Conservation (phyloP, 1,140 invertebrate species). For the Pectinophora gossypiella region DNA sequence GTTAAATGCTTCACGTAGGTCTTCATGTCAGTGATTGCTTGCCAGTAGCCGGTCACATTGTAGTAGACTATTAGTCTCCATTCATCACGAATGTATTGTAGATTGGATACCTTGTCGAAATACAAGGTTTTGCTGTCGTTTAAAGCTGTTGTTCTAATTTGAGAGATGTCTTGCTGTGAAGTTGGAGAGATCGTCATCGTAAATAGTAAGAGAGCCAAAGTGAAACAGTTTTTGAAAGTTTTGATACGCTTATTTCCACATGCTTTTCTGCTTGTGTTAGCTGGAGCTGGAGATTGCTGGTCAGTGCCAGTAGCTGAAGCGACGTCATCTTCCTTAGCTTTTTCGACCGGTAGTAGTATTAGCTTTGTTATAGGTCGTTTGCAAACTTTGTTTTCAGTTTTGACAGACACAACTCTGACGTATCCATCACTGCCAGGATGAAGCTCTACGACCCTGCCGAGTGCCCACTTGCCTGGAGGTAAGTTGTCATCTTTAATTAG, state of each 20-base stretch:
- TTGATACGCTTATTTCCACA: background rate
- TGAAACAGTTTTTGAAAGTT: background rate
- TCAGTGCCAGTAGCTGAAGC: too few relatives aligned
- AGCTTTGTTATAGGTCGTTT: background rate
- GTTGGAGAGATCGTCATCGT: background rate
- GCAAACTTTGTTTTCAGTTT: background rate
- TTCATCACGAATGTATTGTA: background rate
- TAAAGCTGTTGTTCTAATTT: background rate
- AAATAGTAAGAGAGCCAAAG: background rate
- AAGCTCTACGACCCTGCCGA: too few relatives aligned
- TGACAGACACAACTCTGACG: background rate
- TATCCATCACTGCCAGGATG: background rate
- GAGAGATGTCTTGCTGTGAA: background rate
- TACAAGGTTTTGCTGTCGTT: background rate
- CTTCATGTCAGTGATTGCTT: background rate
- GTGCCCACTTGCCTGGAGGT: too few relatives aligned
- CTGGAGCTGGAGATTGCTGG: constrained; percentile 13
- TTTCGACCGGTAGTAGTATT: background rate
- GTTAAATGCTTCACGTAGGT: background rate
- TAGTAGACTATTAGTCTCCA: background rate
- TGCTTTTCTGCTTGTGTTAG: background rate
- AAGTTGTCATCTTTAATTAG: constrained; percentile 26
- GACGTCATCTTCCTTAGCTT: too few relatives aligned
- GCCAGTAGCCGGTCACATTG: background rate
- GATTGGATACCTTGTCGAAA: background rate